Base-by-base conservation (phyloP, 2,113 vertebrate species). In the Columba livia region DNA sequence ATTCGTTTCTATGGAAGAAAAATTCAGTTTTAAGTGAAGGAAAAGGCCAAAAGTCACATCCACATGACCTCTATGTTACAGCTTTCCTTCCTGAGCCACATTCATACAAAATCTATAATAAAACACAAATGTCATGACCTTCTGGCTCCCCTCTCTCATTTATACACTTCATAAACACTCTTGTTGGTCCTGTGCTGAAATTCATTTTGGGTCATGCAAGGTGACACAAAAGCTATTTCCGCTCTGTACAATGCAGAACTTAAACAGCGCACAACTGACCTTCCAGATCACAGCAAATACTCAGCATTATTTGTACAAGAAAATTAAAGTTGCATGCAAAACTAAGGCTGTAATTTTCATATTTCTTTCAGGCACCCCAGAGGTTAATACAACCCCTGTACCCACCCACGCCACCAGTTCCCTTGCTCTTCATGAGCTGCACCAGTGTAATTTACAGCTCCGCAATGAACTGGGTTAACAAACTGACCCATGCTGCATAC, bases 181-280 rank as follows among this genome's bases (percentile, higher is more conserved):
- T 57, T 0, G 8, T 11, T 58, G 50, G 50, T 40, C 83, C 85
- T 88, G n/a, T 50, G 36, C 31, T 70, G 75, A 88, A 93, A 94
- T 73, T 73, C 54, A 66, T 70, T 92, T 79, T 29, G 40, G 75
- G 64, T 93, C 85, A 94, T 1, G 1, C 21, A 36, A 36, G 58
- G 58, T 88, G 85, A 93, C 78, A 88, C 6, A 79, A 64, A 89
- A 90, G 82, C 71, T 79, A 88, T 90, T 94, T 96, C 74, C 25
- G 57, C 95, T 88, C 81, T 61, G 38, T 53, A 53, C 6, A 72
- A 73, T 57, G 40, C 32, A 85, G 67, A 87, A 85, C 50, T 72
- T 50, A 36, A 65, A 69, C 4, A 85, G 36, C 6, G 1, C 28
- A 70, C 21, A 78, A 42, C n/a, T 86, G 75, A 93, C 88, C 71